Conservation (phyloP, 2,113 vertebrate genomes). For the Saimiri boliviensis region DNA sequence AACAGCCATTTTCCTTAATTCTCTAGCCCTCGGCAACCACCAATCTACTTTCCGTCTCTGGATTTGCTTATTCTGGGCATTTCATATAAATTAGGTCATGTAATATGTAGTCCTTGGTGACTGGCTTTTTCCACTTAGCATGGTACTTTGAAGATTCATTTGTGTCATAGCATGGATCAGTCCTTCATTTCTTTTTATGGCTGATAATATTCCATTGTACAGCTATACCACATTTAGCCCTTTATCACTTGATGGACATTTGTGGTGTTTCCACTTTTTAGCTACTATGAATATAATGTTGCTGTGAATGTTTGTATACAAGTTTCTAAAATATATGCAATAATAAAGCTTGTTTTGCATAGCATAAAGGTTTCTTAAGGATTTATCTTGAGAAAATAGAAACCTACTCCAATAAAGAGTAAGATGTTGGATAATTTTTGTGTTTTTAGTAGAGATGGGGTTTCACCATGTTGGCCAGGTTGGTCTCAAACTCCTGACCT, state of each 20-base stretch:
- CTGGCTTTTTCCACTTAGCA: background rate
- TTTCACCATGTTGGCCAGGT: too few relatives aligned
- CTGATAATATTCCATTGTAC: too few relatives aligned
- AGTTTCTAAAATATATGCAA: background rate
- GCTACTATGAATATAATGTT: background rate
- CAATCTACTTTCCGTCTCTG: background rate
- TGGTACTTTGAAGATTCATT: background rate
- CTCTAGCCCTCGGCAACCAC: background rate
- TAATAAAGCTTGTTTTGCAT: background rate
- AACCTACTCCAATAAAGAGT: background rate
- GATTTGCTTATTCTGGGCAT: background rate
- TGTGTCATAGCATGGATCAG: background rate
- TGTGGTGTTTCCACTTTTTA: background rate
- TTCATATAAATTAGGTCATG: background rate
- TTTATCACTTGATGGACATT: background rate
- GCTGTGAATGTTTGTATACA: background rate
- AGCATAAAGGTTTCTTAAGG: background rate
- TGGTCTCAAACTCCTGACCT: too few relatives aligned
- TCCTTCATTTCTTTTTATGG: background rate
- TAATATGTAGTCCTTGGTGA: background rate
- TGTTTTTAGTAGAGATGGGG: too few relatives aligned
- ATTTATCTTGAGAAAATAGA: background rate
- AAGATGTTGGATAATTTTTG: background rate
- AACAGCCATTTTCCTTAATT: background rate
- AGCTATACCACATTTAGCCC: background rate